Evolutionary conservation across 2,113 vertebrate genomes (phyloP).

Genomic region (Elachura formosa): DNA sequence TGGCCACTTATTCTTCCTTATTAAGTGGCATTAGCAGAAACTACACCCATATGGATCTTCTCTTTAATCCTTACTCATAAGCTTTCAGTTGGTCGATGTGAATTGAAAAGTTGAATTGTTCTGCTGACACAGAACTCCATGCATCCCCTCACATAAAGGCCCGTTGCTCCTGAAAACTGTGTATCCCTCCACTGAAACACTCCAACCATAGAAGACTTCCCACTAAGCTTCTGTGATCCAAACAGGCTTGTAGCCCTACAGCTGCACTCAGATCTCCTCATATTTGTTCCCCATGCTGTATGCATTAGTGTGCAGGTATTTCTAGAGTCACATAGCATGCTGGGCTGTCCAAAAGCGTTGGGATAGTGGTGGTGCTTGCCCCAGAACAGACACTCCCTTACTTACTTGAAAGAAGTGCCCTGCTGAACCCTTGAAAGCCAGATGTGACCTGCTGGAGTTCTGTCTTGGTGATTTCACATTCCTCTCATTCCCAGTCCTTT

Average conservation of each 20-base stretch:
- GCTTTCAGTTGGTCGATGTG: not conserved
- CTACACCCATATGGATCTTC: not conserved
- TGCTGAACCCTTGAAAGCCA: not conserved
- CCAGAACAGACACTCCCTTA: not conserved
- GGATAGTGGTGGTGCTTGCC: accelerated
- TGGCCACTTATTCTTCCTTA: not conserved
- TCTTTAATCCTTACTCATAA: not conserved
- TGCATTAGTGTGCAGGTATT: not conserved
- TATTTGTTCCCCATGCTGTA: not conserved
- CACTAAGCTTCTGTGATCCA: not conserved
- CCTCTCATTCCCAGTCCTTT: not conserved
- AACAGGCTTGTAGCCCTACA: not conserved
- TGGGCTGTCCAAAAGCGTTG: not conserved
- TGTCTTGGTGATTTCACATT: not conserved
- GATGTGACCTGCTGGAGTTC: not conserved
- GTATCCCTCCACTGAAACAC: not conserved
- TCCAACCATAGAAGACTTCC: not conserved
- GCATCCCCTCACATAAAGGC: not conserved
- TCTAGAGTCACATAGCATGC: not conserved
- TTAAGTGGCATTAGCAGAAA: not conserved
- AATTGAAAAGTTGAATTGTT: too few relatives aligned
- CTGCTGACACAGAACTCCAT: not conserved
- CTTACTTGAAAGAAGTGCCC: not conserved
- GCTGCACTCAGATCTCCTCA: not conserved
- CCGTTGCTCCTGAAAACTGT: not conserved